Evolutionary conservation across 1,140 invertebrate genomes (phyloP), one percentile per base, ranked within the genome.

Genomic region (Drosophila albomicans): DNA sequence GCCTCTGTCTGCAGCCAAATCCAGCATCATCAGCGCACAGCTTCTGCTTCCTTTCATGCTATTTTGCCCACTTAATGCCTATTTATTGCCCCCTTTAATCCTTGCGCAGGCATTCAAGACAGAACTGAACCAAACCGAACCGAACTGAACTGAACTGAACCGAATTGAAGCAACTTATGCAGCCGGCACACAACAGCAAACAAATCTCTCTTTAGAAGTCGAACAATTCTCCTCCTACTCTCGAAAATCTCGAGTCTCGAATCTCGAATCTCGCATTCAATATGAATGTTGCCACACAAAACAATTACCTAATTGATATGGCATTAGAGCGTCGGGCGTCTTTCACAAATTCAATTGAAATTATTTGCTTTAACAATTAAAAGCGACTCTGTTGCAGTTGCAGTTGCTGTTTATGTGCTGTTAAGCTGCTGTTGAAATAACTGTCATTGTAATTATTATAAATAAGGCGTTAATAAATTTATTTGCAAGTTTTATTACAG

Each of bases 61-160:
- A 65, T 64, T 59, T 62, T 79, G 70, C 80, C 84, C 77, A 88
- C 84, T 88, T 87, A 88, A 88, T 88, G 80, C 84, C 84, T 88
- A 87, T 87, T 88, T 84, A 87, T 80, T 87, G 84, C 80, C 84
- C 74, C 74, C 69, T 84, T 88, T 88, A 88, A 87, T 88, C 63
- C 84, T 30, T 66, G 49, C 15, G 28, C 57, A 65, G 68, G 74
- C 79, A 81, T 68, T 81, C 54, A 56, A 57, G 79, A 61, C 61
- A 62, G 54, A 69, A 78, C 64, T 65, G 62, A 68, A 82, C 30
- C 30, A 0, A 32, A 32, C 30, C 30, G 6, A 32, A 32, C 30
- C 1, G 30, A 32, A 32, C 30, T 7, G 1, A 32, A 32, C 30
- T 8, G 30, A 32, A 32, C 30, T 32, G 5, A 32, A 20, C 20